phyloP scores from a whole-genome alignment of 2,888 invertebrate genomes.

The Drosophila cyrtoloma region DNA sequence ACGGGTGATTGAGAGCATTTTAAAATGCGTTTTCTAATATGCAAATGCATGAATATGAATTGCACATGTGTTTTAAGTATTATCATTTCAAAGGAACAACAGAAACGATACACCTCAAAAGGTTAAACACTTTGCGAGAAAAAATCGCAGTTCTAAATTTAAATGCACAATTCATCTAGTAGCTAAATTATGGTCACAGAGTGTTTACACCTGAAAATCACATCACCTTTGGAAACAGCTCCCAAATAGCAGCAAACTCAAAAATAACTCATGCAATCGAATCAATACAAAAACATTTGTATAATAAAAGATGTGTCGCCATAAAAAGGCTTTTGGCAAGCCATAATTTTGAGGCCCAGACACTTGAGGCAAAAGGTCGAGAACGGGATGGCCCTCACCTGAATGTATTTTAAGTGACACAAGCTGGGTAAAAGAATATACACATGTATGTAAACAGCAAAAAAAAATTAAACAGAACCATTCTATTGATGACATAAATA shows the following conservation, averaged over 20 bases:
- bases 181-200: neutral
- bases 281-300: neutral
- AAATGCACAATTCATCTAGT: neutral
- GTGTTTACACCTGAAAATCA: neutral
- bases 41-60: neutral
- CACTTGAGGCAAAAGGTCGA: neutral
- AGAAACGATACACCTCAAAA: neutral
- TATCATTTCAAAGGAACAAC: neutral
- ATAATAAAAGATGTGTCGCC: neutral
- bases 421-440: neutral
- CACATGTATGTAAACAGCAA: neutral
- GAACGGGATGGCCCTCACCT: neutral
- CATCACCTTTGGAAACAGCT: neutral
- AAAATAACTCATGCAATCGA: neutral
- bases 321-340: neutral
- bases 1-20: conserved; percentile 10
- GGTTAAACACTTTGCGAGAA: neutral
- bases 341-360: neutral
- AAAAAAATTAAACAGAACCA: neutral
- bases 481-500: neutral
- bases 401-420: conserved; percentile 1
- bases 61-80: neutral
- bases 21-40: neutral
- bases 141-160: no score
- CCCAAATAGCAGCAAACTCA: neutral